These are phyloP conservation scores for Enteromius mattozi DNA, from an alignment of 2,797 vertebrate species.

Conservation along the genomic window DNA sequence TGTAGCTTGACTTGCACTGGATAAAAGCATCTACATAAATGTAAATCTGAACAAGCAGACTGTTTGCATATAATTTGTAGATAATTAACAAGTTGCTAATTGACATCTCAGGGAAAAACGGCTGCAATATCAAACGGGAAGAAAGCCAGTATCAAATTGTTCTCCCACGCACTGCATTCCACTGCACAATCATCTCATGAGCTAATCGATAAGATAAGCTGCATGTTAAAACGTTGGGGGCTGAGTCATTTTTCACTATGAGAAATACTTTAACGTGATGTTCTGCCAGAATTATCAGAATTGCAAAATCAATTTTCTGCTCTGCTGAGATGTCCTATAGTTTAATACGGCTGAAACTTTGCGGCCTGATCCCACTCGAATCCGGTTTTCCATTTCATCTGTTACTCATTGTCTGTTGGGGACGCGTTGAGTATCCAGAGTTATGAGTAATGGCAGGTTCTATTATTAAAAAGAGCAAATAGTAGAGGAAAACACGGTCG, in stretches of 20 bases:
- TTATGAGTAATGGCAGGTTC: constrained; percentile 50
- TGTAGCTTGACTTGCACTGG: neutral
- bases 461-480: constrained; percentile 56
- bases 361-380: constrained; percentile 49
- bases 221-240: constrained; percentile 52
- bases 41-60: constrained; percentile 5
- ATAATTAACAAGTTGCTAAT: constrained; percentile 26
- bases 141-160: constrained; percentile 5
- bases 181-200: constrained; percentile 58
- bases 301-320: constrained; percentile 64
- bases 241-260: constrained; percentile 54
- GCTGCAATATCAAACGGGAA: neutral
- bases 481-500: constrained; percentile 34
- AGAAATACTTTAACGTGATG: constrained; percentile 59
- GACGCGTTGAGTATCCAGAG: constrained; percentile 36
- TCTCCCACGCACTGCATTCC: constrained; percentile 34
- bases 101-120: neutral
- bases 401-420: constrained; percentile 45
- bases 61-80: constrained; percentile 10
- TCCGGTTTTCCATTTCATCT: constrained; percentile 39
- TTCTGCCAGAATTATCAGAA: constrained; percentile 63
- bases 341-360: constrained; percentile 55
- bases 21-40: neutral
- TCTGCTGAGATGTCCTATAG: constrained; percentile 57
- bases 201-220: constrained; percentile 67